Base-by-base conservation (phyloP, 2,797 vertebrate species). In the Myiotriccus ornatus region DNA sequence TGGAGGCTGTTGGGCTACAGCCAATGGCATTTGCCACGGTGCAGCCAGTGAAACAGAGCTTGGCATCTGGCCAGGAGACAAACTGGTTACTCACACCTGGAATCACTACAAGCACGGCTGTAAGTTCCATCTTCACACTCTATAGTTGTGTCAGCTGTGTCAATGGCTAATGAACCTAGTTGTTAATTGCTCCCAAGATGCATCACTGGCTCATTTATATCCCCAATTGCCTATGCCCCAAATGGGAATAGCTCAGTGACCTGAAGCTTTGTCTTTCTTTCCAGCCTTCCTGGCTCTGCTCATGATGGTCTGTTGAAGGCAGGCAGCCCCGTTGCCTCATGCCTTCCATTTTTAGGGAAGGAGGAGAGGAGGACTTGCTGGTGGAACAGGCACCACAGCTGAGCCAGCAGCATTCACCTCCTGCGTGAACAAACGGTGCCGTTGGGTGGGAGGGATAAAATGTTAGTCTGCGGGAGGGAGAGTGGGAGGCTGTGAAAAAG, bases 401-500 rank as follows among this genome's bases (percentile, higher is more conserved):
- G 4, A 85, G 81, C 18, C 1, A 2, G 34, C 63, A 76, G 52
- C 6, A 0, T 20, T 71, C 68, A 65, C 82, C 80, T 85, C 82
- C 87, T 0, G n/a, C 75, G 24, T 0, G 59, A 93, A 50, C 49
- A 81, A 68, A 44, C 8, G 28, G 74, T 1, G 13, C 32, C 1
- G 8, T 63, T 0, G 4, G 28, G 91, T 84, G 80, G 89, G 88
- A 95, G 59, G 57, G 55, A 91, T 57, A 43, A 84, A 84, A 81
- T 79, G 83, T 75, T 63, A 10, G 46, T 13, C 53, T 85, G 89
- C 93, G 55, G 94, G 90, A 91, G 89, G 76, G 55, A 64, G 80
- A 80, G 96, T 90, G 74, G 95, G 93, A 91, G 55, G 88, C 75
- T 86, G 81, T 47, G 74, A 89, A 85, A 80, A 81, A 64, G 85